These are phyloP conservation scores for Donacobius atricapilla DNA, from an alignment of 2,113 vertebrate species.

Conservation along the genomic window DNA sequence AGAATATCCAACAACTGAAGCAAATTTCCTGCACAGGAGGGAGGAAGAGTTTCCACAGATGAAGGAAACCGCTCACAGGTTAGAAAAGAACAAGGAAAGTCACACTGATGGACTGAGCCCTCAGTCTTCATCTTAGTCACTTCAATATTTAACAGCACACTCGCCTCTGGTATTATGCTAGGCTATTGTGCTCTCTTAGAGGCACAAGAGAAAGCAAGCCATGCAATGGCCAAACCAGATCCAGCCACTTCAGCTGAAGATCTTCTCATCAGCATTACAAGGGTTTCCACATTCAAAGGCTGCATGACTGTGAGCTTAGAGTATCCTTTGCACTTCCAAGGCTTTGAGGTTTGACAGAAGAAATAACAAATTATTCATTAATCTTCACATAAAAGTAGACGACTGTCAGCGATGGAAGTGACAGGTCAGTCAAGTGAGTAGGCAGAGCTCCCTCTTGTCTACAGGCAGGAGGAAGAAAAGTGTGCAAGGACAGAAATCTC, in stretches of 20 bases:
- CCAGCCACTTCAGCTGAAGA: background rate
- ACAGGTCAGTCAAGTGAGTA: background rate
- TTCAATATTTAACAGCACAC: background rate
- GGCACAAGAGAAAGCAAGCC: background rate
- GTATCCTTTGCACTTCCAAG: background rate
- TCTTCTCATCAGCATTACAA: background rate
- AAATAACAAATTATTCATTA: background rate
- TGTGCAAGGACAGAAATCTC: background rate
- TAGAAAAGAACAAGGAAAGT: background rate
- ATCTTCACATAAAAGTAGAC: background rate
- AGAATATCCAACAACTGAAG: background rate
- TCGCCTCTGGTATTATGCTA: background rate
- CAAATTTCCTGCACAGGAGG: background rate
- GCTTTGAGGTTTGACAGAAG: background rate
- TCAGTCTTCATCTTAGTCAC: background rate
- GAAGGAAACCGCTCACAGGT: fast-evolving
- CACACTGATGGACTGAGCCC: background rate
- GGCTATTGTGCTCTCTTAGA: background rate
- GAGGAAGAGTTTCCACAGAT: background rate
- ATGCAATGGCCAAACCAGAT: background rate
- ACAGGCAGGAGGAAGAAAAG: background rate
- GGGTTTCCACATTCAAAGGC: background rate
- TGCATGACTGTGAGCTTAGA: background rate
- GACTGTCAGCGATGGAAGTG: background rate
- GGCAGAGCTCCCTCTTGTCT: background rate